Base-by-base conservation (phyloP, 2,797 vertebrate species). In the Pampus argenteus region DNA sequence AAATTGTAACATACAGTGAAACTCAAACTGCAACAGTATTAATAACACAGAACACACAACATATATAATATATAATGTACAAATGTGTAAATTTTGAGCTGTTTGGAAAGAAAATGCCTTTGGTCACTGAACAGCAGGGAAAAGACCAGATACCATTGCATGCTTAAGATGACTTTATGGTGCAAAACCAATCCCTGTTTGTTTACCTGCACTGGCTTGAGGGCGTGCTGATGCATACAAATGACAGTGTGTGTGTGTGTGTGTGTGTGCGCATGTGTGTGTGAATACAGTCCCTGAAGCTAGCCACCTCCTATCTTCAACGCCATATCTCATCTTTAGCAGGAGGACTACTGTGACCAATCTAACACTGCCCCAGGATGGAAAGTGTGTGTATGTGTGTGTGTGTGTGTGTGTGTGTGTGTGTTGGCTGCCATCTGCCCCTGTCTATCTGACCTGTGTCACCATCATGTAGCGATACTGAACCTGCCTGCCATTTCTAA, bases 311-410 rank as follows among this genome's bases (percentile, higher is more conserved):
- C 65, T 75, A 83, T 78, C 79, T 83, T 36, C 42, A 74, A 59
- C 58, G 47, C 79, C 66, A 79, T 80, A 90, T 90, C 86, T 86
- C 76, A 87, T 90, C 62, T 91, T 83, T 72, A 81, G 71, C 85
- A 86, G 82, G 60, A 70, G 66, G 74, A 78, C 76, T 20, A 78
- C 80, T 87, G 83, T 88, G 88, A 88, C 89, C 86, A 89, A 90
- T 89, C 84, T 75, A 81, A 85, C 81, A 78, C 74, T 70, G 81
- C 82, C 77, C 79, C 71, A 69, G 89, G 87, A 55, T 44, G 60
- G 47, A 74, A 48, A 9, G 18, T 54, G 52, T 45, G 64, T 65
- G 70, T 66, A 59, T 55, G 11, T 52, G 23, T 54, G 40, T 31
- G 44, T 51, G 28, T 29, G 36, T 51, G 36, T 58, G 26, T 25